Evolutionary conservation across 2,797 vertebrate genomes (phyloP).

Genomic region (Hozukius guyotensis): DNA sequence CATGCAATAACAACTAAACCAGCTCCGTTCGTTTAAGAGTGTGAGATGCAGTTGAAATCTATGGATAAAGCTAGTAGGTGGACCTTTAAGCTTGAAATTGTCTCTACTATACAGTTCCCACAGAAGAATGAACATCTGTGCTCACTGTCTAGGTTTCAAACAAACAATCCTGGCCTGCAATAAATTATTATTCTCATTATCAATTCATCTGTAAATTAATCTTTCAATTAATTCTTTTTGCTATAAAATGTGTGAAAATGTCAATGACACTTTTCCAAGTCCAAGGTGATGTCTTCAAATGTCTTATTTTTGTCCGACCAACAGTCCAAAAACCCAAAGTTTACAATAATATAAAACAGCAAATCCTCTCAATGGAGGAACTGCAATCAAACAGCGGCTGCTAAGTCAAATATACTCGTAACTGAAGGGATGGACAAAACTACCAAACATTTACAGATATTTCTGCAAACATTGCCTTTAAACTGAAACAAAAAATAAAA

Average conservation of each 20-base stretch:
- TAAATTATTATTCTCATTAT: neutral
- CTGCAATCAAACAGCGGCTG: neutral
- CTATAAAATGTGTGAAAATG: neutral
- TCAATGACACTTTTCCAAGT: no score
- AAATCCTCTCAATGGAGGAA: neutral
- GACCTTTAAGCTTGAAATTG: neutral
- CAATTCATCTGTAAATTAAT: neutral
- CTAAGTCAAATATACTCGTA: neutral
- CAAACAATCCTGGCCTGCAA: neutral
- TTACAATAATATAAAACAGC: neutral
- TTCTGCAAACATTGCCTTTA: neutral
- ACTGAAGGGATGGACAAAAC: constrained; percentile 6
- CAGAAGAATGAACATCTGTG: neutral
- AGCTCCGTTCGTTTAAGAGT: neutral
- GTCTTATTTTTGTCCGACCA: neutral
- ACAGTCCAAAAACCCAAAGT: neutral
- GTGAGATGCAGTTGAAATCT: neutral
- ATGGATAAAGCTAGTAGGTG: neutral
- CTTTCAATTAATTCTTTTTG: neutral
- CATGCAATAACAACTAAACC: neutral
- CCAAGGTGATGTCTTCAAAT: neutral
- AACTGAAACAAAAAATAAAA: neutral
- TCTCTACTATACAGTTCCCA: neutral
- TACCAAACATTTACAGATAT: neutral
- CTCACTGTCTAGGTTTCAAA: neutral